phyloP scores from a whole-genome alignment of 1,140 invertebrate species.

The Apis dorsata region DNA sequence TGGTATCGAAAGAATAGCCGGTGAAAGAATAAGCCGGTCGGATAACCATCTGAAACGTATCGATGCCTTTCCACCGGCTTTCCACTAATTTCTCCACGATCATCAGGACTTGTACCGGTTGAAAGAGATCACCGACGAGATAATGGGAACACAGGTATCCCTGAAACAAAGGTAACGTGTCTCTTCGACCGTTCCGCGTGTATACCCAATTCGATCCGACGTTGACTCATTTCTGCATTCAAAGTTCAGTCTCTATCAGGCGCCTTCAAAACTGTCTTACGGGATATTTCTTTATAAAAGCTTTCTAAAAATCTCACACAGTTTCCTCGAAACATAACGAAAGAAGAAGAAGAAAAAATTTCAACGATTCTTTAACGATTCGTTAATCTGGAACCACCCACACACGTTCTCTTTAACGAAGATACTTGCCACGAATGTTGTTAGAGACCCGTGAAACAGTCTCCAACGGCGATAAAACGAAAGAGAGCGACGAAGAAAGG shows the following conservation, averaged over 20 bases:
- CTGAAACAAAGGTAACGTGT: constrained; percentile 56
- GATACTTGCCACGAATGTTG: not conserved
- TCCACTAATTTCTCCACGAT: constrained; percentile 56
- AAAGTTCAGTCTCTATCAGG: constrained; percentile 3
- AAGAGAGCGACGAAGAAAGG: not conserved
- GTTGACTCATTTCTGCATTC: constrained; percentile 44
- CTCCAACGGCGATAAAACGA: constrained; percentile 4
- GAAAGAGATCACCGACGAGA: constrained; percentile 53
- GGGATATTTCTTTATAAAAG: not conserved
- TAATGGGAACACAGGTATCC: constrained; percentile 47
- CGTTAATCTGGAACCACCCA: not conserved
- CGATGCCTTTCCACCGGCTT: constrained; percentile 42
- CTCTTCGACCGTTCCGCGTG: constrained; percentile 23
- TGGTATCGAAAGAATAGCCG: constrained; percentile 45
- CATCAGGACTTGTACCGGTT: not conserved
- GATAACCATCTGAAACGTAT: constrained; percentile 47
- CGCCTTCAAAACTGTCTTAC: not conserved
- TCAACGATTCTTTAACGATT: not conserved
- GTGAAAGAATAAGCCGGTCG: constrained; percentile 32
- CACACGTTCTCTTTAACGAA: not conserved
- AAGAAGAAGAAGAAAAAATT: not conserved
- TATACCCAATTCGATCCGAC: constrained; percentile 20
- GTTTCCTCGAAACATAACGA: not conserved
- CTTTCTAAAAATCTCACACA: too few species aligned
- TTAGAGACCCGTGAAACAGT: not conserved